phyloP scores from a whole-genome alignment of 2,113 vertebrate species.

The Suricata suricatta region DNA sequence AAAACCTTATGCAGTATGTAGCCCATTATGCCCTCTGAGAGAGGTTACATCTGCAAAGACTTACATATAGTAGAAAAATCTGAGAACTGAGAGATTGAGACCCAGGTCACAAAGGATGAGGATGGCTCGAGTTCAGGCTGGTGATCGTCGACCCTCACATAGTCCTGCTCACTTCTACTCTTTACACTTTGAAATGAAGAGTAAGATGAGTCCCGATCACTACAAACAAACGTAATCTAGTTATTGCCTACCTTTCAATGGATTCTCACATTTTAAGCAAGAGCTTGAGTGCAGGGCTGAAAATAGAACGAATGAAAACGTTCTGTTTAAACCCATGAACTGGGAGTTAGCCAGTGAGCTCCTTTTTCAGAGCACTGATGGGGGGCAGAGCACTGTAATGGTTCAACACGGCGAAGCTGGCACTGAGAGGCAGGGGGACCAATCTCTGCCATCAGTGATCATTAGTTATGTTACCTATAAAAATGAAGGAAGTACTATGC shows the following conservation, averaged over 20 bases:
- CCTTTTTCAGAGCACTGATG: background rate
- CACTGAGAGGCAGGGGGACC: background rate
- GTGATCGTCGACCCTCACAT: background rate
- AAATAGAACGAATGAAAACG: background rate
- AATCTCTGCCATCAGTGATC: background rate
- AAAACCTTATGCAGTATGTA: background rate
- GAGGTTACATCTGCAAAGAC: background rate
- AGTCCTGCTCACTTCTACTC: background rate
- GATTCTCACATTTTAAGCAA: background rate
- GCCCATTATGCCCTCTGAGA: background rate
- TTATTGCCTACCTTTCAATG: background rate
- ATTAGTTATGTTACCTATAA: background rate
- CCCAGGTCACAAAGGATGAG: background rate
- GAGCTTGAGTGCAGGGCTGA: background rate
- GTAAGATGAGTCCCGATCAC: background rate
- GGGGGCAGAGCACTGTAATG: background rate
- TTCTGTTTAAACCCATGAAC: background rate
- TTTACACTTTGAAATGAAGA: background rate
- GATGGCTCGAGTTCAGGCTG: background rate
- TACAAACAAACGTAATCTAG: background rate
- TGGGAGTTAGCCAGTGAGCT: background rate
- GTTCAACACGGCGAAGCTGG: fast-evolving
- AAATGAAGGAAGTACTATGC: background rate
- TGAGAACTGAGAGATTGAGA: background rate
- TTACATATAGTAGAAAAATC: background rate